Evolutionary conservation across 2,888 invertebrate species (phyloP).

Genomic region (Agelastica alni): DNA sequence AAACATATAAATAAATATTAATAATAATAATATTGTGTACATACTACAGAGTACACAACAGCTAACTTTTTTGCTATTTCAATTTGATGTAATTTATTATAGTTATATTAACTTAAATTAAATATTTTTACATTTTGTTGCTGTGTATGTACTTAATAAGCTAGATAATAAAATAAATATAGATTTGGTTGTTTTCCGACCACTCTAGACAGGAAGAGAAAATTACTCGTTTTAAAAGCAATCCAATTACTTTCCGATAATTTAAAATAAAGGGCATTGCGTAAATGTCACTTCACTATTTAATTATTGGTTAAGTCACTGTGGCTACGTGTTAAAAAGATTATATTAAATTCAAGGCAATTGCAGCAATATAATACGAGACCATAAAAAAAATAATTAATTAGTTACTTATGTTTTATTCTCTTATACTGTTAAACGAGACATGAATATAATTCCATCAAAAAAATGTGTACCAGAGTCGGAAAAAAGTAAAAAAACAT

Average conservation of each 20-base stretch:
- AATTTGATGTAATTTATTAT: too few relatives aligned
- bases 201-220: not conserved
- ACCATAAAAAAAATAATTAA: slow-evolving; percentile 1
- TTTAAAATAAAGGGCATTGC: slow-evolving; percentile 1
- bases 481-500: too few relatives aligned
- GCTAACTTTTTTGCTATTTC: too few relatives aligned
- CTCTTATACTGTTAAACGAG: slow-evolving; percentile 5
- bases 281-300: slow-evolving; percentile 14
- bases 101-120: too few relatives aligned
- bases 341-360: slow-evolving; percentile 17
- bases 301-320: slow-evolving; percentile 7
- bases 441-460: not conserved
- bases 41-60: too few relatives aligned
- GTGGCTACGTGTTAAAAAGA: slow-evolving; percentile 1
- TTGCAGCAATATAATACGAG: slow-evolving; percentile 4
- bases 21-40: too few relatives aligned
- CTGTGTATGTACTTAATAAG: too few relatives aligned
- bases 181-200: too few relatives aligned
- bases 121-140: too few relatives aligned
- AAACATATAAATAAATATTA: too few relatives aligned
- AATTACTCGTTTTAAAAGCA: not conserved
- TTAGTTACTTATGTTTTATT: slow-evolving; percentile 1
- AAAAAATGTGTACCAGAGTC: not conserved
- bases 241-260: slow-evolving; percentile 7
- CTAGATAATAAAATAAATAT: too few relatives aligned